phyloP scores from a whole-genome alignment of 2,888 invertebrate species.

The Chalcosyrphus nemorum region DNA sequence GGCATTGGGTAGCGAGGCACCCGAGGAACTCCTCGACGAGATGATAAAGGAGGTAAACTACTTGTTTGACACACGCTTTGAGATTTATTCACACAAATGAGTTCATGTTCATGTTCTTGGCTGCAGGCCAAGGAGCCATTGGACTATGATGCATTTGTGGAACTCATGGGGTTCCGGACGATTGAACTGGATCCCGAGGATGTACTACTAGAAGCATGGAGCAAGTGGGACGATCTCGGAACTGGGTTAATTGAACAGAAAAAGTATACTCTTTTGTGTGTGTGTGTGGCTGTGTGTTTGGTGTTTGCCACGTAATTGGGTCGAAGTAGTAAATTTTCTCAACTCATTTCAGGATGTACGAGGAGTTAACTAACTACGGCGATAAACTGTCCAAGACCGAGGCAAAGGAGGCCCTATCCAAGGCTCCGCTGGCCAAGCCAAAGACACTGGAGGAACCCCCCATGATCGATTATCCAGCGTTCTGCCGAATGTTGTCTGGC shows the following conservation, averaged over 20 bases:
- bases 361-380: slow-evolving; percentile 86
- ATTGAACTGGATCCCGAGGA: slow-evolving; percentile 86
- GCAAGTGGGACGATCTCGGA: slow-evolving; percentile 86
- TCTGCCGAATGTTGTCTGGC: slow-evolving; percentile 85
- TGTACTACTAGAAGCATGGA: slow-evolving; percentile 85
- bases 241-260: slow-evolving; percentile 86
- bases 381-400: slow-evolving; percentile 86
- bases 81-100: slow-evolving; percentile 68
- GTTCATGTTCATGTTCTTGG: slow-evolving; percentile 66
- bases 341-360: slow-evolving; percentile 83
- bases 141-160: slow-evolving; percentile 86
- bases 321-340: slow-evolving; percentile 35
- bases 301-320: slow-evolving; percentile 25
- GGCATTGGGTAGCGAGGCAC: slow-evolving; percentile 84
- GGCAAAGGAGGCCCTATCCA: slow-evolving; percentile 85
- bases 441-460: slow-evolving; percentile 82
- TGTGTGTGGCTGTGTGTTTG: too few relatives aligned
- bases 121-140: slow-evolving; percentile 83
- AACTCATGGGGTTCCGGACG: slow-evolving; percentile 85
- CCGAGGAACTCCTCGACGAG: slow-evolving; percentile 85
- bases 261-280: too few relatives aligned
- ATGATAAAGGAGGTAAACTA: slow-evolving; percentile 83
- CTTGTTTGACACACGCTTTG: slow-evolving; percentile 71
- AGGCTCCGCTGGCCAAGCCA: slow-evolving; percentile 84
- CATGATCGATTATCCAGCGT: slow-evolving; percentile 86